Evolutionary conservation across 2,888 invertebrate genomes (phyloP).

Genomic region (Perdita meconis): DNA sequence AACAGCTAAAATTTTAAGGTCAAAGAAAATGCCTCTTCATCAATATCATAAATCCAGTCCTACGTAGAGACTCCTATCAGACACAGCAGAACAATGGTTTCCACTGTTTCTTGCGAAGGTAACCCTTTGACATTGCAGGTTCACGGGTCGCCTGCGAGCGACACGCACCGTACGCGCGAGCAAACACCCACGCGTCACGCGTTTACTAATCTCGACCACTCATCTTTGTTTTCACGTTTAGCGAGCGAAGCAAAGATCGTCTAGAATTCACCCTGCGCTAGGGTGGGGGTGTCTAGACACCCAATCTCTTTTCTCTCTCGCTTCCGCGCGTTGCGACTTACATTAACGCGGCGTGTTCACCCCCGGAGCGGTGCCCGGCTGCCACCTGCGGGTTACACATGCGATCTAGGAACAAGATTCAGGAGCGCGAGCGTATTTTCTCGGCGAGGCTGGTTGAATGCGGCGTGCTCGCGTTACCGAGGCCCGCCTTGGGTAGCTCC

Average conservation of each 20-base stretch:
- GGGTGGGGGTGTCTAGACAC: conserved; percentile 68
- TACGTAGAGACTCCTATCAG: too few species aligned
- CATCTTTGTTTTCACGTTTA: conserved; percentile 42
- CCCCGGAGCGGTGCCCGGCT: conserved; percentile 22
- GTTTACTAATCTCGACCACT: conserved; percentile 8
- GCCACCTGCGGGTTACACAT: conserved; percentile 24
- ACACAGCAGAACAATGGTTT: neutral
- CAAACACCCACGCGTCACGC: neutral
- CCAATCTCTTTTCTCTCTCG: conserved; percentile 58
- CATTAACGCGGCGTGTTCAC: conserved; percentile 42
- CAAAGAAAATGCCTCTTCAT: too few species aligned
- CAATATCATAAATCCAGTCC: too few species aligned
- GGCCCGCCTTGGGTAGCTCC: conserved; percentile 17
- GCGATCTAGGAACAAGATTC: conserved; percentile 31
- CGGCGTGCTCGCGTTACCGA: neutral
- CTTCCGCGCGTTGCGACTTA: conserved; percentile 22
- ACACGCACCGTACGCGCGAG: neutral
- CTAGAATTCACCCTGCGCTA: conserved; percentile 20
- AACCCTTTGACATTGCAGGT: neutral
- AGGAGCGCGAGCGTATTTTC: conserved; percentile 11
- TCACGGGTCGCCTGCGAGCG: conserved; percentile 20
- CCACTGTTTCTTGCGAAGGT: neutral
- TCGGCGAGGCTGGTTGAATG: conserved; percentile 1
- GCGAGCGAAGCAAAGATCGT: conserved; percentile 32
- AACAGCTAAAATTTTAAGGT: too few species aligned